Evolutionary conservation across 2,888 invertebrate genomes (phyloP).

Genomic region (Atethmia centrago): DNA sequence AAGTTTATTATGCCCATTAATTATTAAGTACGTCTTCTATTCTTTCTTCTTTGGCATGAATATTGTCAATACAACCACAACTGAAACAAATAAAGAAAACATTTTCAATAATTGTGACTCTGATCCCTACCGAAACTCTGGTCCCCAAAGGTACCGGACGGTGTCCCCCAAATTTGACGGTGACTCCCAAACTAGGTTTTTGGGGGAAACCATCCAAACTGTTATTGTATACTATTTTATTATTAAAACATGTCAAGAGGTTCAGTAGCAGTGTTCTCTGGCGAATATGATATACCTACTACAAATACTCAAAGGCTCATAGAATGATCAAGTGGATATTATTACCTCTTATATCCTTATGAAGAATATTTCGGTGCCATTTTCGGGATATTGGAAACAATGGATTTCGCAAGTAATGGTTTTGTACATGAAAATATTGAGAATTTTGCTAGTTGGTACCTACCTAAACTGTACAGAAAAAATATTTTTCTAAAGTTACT

Average conservation of each 20-base stretch:
- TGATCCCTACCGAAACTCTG: not conserved
- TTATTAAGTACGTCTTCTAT: conserved; percentile 21
- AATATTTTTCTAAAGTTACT: not conserved
- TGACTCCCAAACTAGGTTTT: not conserved
- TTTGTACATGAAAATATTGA: not conserved
- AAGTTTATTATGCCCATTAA: conserved; percentile 20
- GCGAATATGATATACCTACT: not conserved
- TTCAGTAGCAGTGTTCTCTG: not conserved
- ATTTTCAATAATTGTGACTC: not conserved
- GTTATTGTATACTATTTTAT: no score
- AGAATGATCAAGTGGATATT: not conserved
- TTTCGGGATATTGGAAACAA: not conserved
- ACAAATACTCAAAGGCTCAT: not conserved
- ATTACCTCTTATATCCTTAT: not conserved
- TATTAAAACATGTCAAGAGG: not conserved
- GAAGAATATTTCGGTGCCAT: not conserved
- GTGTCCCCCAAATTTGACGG: not conserved
- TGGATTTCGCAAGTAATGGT: not conserved
- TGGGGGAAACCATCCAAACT: not conserved
- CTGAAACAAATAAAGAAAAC: conserved; percentile 48
- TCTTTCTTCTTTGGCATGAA: conserved; percentile 66
- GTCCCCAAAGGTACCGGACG: not conserved
- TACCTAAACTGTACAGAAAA: not conserved
- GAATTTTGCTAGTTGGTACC: not conserved
- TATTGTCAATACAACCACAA: conserved; percentile 57